A percentile compares a stretch with the other conserved stretches of the same genome.
Conservation (phyloP, 2,797 vertebrate species). For the Gila robusta region DNA sequence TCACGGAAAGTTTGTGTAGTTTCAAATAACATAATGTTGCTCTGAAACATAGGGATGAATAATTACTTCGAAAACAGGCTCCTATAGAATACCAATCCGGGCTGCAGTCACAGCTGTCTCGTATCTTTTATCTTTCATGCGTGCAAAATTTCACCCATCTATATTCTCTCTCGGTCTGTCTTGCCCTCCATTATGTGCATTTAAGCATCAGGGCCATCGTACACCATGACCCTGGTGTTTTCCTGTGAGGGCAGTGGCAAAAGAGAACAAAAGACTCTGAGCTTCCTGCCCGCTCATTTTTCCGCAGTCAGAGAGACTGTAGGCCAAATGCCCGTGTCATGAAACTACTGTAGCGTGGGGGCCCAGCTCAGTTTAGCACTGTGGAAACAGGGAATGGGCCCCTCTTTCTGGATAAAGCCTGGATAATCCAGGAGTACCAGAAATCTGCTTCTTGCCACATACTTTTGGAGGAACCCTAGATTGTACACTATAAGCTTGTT, state of each 20-base stretch:
- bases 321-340: slow-evolving; percentile 57
- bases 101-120: slow-evolving; percentile 60
- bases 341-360: slow-evolving; percentile 58
- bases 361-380: slow-evolving; percentile 28
- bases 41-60: slow-evolving; percentile 57
- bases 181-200: slow-evolving; percentile 28
- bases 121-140: slow-evolving; percentile 65
- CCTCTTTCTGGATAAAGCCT: background rate
- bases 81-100: slow-evolving; percentile 62
- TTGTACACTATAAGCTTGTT: background rate
- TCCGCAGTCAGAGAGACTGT: slow-evolving; percentile 46
- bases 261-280: slow-evolving; percentile 51
- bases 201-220: slow-evolving; percentile 50
- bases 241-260: slow-evolving; percentile 19
- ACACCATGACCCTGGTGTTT: slow-evolving; percentile 51
- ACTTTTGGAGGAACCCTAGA: slow-evolving; percentile 12
- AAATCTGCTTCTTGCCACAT: slow-evolving; percentile 32
- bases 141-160: slow-evolving; percentile 62
- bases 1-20: slow-evolving; percentile 43
- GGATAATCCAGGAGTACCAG: slow-evolving; percentile 22
- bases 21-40: slow-evolving; percentile 58
- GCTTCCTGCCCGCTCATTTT: slow-evolving; percentile 53
- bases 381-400: slow-evolving; percentile 25
- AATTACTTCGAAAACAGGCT: slow-evolving; percentile 58
- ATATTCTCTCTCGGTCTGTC: slow-evolving; percentile 22